phyloP scores from a whole-genome alignment of 2,888 invertebrate genomes.

The Hydraecia micacea region DNA sequence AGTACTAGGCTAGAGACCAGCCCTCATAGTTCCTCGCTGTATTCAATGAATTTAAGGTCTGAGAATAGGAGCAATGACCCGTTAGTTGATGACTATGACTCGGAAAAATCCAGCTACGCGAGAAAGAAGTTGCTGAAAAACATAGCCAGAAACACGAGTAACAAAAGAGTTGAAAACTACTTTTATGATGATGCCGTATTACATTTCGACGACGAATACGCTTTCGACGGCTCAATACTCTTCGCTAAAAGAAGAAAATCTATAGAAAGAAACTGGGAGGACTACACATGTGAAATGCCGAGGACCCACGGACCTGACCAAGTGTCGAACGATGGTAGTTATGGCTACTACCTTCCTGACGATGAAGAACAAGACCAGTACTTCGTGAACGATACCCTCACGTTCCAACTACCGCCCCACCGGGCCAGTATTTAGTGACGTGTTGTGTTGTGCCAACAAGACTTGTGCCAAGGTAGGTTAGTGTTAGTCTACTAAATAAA shows the following conservation, averaged over 20 bases:
- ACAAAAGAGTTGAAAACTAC: conserved; percentile 81
- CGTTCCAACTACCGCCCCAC: conserved; percentile 86
- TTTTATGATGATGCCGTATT: conserved; percentile 88
- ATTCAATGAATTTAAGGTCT: conserved; percentile 82
- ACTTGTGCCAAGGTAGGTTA: conserved; percentile 70
- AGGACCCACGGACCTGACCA: conserved; percentile 78
- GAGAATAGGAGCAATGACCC: conserved; percentile 87
- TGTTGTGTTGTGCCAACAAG: conserved; percentile 66
- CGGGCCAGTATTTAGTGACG: conserved; percentile 86
- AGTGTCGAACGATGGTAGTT: conserved; percentile 86
- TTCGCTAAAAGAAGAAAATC: conserved; percentile 89
- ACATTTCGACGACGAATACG: conserved; percentile 88
- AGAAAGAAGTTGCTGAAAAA: conserved; percentile 86
- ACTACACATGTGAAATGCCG: conserved; percentile 80
- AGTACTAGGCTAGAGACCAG: conserved; percentile 78
- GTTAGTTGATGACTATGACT: conserved; percentile 86
- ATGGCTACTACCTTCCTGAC: conserved; percentile 86
- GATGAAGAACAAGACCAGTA: conserved; percentile 83
- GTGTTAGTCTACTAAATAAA: conserved; percentile 77
- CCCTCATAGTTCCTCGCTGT: conserved; percentile 83
- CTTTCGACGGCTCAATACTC: conserved; percentile 87
- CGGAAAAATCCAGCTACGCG: conserved; percentile 87
- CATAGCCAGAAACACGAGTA: conserved; percentile 84
- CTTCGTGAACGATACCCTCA: conserved; percentile 87
- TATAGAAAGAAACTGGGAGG: conserved; percentile 82